Evolutionary conservation across 2,113 vertebrate species (phyloP).

Genomic region (Forbesichthys papilliferus): DNA sequence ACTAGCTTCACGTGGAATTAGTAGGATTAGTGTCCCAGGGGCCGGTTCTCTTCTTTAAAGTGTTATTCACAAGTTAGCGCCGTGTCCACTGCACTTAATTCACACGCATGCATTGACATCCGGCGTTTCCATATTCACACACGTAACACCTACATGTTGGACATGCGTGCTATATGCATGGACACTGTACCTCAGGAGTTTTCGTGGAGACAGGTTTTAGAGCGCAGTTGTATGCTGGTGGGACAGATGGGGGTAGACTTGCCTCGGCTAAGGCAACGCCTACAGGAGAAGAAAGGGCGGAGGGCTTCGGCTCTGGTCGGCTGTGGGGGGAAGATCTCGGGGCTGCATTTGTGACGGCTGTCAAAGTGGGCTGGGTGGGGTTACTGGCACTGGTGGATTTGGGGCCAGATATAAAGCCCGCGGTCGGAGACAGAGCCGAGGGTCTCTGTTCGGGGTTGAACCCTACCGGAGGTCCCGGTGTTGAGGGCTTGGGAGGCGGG

Average conservation of each 20-base stretch:
- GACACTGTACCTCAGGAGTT: slow-evolving; percentile 66
- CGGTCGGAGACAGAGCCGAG: slow-evolving; percentile 32
- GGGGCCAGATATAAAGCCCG: slow-evolving; percentile 41
- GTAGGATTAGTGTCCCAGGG: too few species aligned
- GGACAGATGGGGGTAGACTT: slow-evolving; percentile 16
- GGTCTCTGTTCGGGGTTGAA: slow-evolving; percentile 25
- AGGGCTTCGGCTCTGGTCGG: slow-evolving; percentile 5
- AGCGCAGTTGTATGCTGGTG: slow-evolving; percentile 28
- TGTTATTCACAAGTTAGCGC: not conserved
- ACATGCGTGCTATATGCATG: slow-evolving; percentile 22
- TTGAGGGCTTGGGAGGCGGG: slow-evolving; percentile 41
- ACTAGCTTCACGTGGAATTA: too few species aligned
- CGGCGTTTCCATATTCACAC: slow-evolving; percentile 38
- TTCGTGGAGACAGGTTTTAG: slow-evolving; percentile 36
- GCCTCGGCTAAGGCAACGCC: not conserved
- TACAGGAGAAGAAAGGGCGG: not conserved
- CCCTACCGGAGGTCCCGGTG: slow-evolving; percentile 17
- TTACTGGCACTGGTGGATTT: slow-evolving; percentile 31
- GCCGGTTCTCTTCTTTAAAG: too few species aligned
- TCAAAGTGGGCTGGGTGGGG: not conserved
- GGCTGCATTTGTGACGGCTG: not conserved
- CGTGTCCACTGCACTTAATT: slow-evolving; percentile 10
- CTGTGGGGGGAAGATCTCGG: slow-evolving; percentile 20
- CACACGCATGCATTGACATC: slow-evolving; percentile 40
- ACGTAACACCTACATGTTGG: slow-evolving; percentile 11